These are phyloP conservation scores for Mionectes macconnelli DNA, from an alignment of 2,113 vertebrate species.

Conservation along the genomic window DNA sequence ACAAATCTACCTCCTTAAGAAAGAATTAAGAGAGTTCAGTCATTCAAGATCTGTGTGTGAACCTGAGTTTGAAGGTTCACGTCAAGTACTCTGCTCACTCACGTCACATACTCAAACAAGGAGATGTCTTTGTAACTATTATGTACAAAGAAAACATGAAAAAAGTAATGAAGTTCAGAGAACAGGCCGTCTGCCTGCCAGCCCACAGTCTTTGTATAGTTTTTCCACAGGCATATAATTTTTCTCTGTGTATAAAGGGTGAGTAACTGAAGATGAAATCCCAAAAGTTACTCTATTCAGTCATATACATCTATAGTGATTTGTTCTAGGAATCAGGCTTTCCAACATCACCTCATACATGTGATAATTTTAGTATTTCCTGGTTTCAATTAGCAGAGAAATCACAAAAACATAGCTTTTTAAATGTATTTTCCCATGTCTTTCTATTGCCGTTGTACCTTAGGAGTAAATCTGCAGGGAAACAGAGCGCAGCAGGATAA, in stretches of 20 bases:
- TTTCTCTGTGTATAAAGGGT: not conserved
- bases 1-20: not conserved
- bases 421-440: not conserved
- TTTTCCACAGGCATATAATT: not conserved
- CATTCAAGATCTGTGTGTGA: not conserved
- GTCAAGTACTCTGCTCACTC: not conserved
- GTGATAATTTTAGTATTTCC: not conserved
- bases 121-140: not conserved
- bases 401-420: not conserved
- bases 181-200: not conserved
- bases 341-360: not conserved
- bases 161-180: not conserved
- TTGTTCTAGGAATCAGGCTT: not conserved
- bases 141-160: not conserved
- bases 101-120: not conserved
- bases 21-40: not conserved
- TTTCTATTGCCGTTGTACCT: not conserved
- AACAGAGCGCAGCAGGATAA: not conserved
- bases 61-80: not conserved
- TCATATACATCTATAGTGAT: not conserved
- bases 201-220: not conserved
- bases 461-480: not conserved
- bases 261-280: not conserved
- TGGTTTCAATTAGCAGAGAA: not conserved
- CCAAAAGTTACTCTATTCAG: not conserved